phyloP scores from a whole-genome alignment of 1,140 invertebrate species.

The Batillaria attramentaria region DNA sequence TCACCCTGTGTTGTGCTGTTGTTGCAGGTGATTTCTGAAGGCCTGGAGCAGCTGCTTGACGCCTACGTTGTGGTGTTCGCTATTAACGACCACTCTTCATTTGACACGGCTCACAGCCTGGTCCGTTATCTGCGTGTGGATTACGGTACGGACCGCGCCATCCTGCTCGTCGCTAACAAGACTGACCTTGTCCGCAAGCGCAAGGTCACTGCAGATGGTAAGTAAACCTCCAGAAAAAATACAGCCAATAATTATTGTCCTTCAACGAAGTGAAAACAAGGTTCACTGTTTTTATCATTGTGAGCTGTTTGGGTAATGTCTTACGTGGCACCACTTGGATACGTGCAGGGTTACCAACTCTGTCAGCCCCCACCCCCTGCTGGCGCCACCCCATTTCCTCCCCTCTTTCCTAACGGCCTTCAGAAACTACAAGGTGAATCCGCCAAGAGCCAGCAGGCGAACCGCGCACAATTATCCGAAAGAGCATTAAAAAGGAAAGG shows the following conservation, averaged over 20 bases:
- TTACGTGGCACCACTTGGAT: no score
- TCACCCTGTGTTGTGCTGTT: background rate
- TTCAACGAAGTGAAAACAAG: no score
- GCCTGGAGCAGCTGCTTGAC: slow-evolving; percentile 44
- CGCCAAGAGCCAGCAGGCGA: no score
- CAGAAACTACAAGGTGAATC: background rate
- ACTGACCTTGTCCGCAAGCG: slow-evolving; percentile 58
- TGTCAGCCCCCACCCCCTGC: background rate
- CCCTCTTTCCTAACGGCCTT: background rate
- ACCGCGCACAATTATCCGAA: no score
- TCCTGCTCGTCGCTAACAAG: slow-evolving; percentile 61
- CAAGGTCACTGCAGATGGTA: slow-evolving; percentile 57
- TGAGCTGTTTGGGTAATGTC: no score
- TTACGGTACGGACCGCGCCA: slow-evolving; percentile 50
- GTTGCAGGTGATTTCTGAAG: slow-evolving; percentile 36
- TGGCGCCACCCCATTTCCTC: background rate
- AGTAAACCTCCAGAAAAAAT: slow-evolving; percentile 18
- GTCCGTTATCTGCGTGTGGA: slow-evolving; percentile 58
- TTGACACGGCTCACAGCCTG: slow-evolving; percentile 52
- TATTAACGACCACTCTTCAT: slow-evolving; percentile 85
- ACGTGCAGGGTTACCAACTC: no score
- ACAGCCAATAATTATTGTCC: no score
- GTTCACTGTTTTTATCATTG: no score
- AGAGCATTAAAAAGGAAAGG: no score
- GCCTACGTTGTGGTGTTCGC: slow-evolving; percentile 73